These are phyloP conservation scores for Micrasema minimum DNA, from an alignment of 1,140 invertebrate genomes.

Conservation along the genomic window DNA sequence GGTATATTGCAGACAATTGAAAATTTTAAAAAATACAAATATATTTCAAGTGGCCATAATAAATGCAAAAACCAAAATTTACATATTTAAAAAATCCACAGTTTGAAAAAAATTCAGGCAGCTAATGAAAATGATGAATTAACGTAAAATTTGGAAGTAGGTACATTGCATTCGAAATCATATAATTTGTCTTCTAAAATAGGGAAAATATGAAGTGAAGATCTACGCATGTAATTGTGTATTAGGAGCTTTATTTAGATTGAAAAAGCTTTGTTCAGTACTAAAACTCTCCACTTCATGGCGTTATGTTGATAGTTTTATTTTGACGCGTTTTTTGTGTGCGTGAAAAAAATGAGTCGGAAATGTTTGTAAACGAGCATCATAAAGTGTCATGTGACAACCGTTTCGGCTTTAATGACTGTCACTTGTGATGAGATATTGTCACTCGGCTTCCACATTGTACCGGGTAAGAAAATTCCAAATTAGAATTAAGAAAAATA, in stretches of 20 bases:
- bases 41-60: too few relatives aligned
- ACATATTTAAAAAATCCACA: too few relatives aligned
- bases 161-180: too few relatives aligned
- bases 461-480: conserved; percentile 17
- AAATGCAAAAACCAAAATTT: too few relatives aligned
- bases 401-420: conserved; percentile 51
- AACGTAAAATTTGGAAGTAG: too few relatives aligned
- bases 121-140: too few relatives aligned
- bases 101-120: too few relatives aligned
- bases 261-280: conserved; percentile 15
- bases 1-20: too few relatives aligned
- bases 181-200: too few relatives aligned
- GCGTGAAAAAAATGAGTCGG: conserved; percentile 46
- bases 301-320: conserved; percentile 48
- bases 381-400: conserved; percentile 54
- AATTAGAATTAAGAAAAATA: conserved; percentile 32
- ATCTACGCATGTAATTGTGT: conserved; percentile 10
- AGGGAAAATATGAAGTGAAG: too few relatives aligned
- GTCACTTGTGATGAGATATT: conserved; percentile 54
- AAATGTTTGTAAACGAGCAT: conserved; percentile 54
- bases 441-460: conserved; percentile 43
- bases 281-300: conserved; percentile 2
- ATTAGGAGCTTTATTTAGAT: conserved; percentile 23
- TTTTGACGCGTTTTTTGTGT: conserved; percentile 44
- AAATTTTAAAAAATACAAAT: too few relatives aligned